A percentile compares a stretch with the other conserved stretches of the same genome.
These are phyloP conservation scores for Plagodis pulveraria DNA, from an alignment of 2,888 invertebrate species.

Conservation along the genomic window DNA sequence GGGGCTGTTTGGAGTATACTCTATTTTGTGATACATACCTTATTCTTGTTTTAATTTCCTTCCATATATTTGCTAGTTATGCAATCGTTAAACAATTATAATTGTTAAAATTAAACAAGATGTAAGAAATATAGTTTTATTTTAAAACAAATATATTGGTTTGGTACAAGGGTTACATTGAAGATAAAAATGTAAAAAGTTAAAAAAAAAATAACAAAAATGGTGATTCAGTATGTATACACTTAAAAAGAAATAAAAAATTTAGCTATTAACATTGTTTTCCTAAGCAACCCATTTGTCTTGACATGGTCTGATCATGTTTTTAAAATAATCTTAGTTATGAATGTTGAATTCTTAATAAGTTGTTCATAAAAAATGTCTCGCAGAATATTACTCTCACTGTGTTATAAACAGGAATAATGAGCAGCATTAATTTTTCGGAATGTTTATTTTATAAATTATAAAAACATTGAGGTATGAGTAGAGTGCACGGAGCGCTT, in stretches of 20 bases:
- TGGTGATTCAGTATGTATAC: constrained; percentile 57
- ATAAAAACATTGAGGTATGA: no score
- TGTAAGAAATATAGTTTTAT: constrained; percentile 39
- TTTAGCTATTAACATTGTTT: constrained; percentile 41
- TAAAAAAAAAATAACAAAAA: constrained; percentile 42
- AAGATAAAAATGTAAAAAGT: constrained; percentile 42
- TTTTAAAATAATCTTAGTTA: no score
- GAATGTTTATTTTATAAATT: no score
- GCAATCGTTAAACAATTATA: background rate
- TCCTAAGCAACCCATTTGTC: constrained; percentile 3
- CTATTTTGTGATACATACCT: background rate
- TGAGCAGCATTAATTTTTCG: no score
- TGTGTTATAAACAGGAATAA: no score
- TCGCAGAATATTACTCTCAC: no score
- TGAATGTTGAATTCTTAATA: no score
- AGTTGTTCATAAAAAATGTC: no score
- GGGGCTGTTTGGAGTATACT: no score
- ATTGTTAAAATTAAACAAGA: constrained; percentile 30
- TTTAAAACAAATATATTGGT: constrained; percentile 46
- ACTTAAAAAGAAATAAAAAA: constrained; percentile 52
- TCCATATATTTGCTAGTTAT: background rate
- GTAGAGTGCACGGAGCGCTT: no score
- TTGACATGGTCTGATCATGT: no score
- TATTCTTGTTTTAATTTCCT: constrained; percentile 11
- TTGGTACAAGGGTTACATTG: constrained; percentile 51